Evolutionary conservation across 2,113 vertebrate genomes (phyloP).

Genomic region (Isurus oxyrinchus): DNA sequence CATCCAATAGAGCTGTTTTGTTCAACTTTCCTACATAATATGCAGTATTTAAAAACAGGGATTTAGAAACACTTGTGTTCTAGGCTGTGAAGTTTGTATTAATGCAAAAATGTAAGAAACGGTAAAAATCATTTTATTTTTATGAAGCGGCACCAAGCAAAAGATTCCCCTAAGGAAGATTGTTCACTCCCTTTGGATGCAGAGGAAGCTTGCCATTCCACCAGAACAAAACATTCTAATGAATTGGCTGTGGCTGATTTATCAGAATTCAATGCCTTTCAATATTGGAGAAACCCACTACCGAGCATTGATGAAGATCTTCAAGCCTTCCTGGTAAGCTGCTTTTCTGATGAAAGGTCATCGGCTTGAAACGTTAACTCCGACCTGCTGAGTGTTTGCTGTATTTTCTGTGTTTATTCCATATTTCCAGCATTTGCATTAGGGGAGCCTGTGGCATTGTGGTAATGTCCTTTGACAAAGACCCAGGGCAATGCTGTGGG

Average conservation of each 20-base stretch:
- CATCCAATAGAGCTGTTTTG: neutral
- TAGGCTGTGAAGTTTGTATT: neutral
- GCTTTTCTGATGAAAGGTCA: neutral
- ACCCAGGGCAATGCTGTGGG: too few relatives aligned
- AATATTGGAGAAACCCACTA: constrained; percentile 77
- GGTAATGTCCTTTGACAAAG: too few relatives aligned
- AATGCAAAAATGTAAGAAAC: neutral
- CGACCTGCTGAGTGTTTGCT: neutral
- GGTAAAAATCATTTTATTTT: neutral
- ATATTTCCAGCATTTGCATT: neutral
- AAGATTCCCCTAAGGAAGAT: neutral
- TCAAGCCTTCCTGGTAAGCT: constrained; percentile 73
- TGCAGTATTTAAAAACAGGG: neutral
- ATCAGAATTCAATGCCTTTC: constrained; percentile 66
- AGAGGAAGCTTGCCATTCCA: neutral
- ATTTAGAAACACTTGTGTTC: neutral
- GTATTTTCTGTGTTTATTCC: neutral
- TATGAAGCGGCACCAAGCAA: neutral
- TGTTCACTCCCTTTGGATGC: neutral
- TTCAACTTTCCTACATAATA: neutral
- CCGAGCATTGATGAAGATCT: constrained; percentile 66
- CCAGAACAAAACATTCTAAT: neutral
- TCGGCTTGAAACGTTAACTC: neutral
- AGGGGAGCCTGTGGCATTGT: too few relatives aligned
- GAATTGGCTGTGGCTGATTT: neutral